These are phyloP conservation scores for Lepisosteus osseus DNA, from an alignment of 2,113 vertebrate species.

Conservation along the genomic window DNA sequence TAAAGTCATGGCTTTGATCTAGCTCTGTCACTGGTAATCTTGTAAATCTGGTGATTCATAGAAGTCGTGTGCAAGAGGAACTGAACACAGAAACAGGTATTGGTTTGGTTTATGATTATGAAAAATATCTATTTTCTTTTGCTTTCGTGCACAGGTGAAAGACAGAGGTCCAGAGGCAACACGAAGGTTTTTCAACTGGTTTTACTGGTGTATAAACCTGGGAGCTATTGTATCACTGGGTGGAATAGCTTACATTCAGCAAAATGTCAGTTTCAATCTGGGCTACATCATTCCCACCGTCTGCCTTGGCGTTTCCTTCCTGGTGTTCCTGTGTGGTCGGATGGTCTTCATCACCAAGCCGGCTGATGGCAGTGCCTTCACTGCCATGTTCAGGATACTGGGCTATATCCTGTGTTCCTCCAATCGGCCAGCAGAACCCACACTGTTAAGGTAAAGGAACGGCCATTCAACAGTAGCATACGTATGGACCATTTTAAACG, in stretches of 20 bases:
- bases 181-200: conserved; percentile 95
- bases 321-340: conserved; percentile 83
- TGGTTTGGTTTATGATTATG: neutral
- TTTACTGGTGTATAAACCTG: conserved; percentile 98
- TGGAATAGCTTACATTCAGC: conserved; percentile 88
- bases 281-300: conserved; percentile 83
- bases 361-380: conserved; percentile 91
- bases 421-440: conserved; percentile 45
- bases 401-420: conserved; percentile 71
- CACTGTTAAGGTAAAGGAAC: conserved; percentile 41
- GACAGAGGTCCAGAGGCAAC: conserved; percentile 93
- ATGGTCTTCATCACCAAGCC: conserved; percentile 88
- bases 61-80: no score
- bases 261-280: conserved; percentile 78
- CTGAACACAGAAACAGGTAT: no score
- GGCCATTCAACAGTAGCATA: no score
- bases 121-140: neutral
- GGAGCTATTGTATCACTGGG: conserved; percentile 90
- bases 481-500: no score
- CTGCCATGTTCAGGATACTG: conserved; percentile 82
- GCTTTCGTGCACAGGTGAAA: conserved; percentile 72
- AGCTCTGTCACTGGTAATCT: no score
- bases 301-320: conserved; percentile 84
- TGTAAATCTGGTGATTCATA: no score
- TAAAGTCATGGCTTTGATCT: no score